Evolutionary conservation across 2,113 vertebrate species (phyloP).

Genomic region (Alligator sinensis): DNA sequence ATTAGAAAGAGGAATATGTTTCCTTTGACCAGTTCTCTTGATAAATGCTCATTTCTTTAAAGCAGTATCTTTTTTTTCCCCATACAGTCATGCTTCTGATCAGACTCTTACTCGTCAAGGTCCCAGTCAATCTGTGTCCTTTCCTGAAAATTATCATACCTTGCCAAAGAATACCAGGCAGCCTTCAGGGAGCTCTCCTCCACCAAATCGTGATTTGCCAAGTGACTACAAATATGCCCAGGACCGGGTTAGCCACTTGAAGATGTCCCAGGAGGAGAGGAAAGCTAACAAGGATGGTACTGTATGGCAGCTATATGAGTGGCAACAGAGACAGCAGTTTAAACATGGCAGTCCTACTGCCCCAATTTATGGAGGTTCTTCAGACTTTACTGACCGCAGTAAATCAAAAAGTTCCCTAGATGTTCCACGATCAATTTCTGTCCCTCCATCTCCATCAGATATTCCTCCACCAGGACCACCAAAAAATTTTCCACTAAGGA

Average conservation of each 20-base stretch:
- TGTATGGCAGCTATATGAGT: slow-evolving; percentile 98
- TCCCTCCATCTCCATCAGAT: slow-evolving; percentile 94
- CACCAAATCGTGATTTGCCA: slow-evolving; percentile 86
- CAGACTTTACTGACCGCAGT: slow-evolving; percentile 86
- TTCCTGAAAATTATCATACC: slow-evolving; percentile 89
- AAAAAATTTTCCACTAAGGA: slow-evolving; percentile 84
- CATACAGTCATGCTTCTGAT: slow-evolving; percentile 83
- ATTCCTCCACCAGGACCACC: slow-evolving; percentile 87
- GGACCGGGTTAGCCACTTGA: slow-evolving; percentile 95
- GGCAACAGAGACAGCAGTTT: slow-evolving; percentile 98
- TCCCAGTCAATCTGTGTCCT: slow-evolving; percentile 84
- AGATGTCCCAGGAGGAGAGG: slow-evolving; percentile 96
- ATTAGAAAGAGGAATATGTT: background rate
- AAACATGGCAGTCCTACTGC: slow-evolving; percentile 95
- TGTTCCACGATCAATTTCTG: slow-evolving; percentile 94
- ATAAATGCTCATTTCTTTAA: background rate
- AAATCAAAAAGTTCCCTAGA: slow-evolving; percentile 91
- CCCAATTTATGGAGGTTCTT: slow-evolving; percentile 83
- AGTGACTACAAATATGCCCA: slow-evolving; percentile 99
- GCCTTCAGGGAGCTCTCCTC: slow-evolving; percentile 85
- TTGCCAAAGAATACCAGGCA: slow-evolving; percentile 91
- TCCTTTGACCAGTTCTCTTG: background rate
- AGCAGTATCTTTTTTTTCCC: background rate
- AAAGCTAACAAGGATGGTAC: slow-evolving; percentile 93
- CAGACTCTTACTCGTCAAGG: slow-evolving; percentile 87